Evolutionary conservation across 2,888 invertebrate genomes (phyloP), one percentile per base, ranked within the genome.

Genomic region (Hypselothyrea guttata): DNA sequence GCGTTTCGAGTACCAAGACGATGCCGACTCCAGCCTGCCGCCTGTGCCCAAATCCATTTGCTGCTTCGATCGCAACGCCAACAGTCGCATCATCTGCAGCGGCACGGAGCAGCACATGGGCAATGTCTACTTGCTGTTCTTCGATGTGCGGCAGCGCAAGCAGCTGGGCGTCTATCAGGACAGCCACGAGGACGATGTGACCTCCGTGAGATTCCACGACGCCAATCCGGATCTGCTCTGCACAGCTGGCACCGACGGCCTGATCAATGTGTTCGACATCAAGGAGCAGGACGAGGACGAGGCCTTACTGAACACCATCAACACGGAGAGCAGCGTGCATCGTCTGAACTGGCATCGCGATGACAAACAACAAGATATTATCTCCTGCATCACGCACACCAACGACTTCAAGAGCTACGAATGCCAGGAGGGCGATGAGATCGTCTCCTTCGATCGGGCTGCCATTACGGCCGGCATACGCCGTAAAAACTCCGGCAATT

Each of bases 251-350:
- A 92, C 93, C 0, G 97, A 98, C 89, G 97, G 97, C 0, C 91
- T 98, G 11, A 92, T 97, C 1, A 97, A 97, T 89, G 86, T 96
- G 1, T 98, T 94, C 89, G 94, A 97, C 88, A 91, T 97, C 15
- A 91, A 92, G 44, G 92, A 96, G 86, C 79, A 90, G 0, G 90
- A 89, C 0, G 97, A 97, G 90, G 96, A 96, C 55, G 95, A 96
- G 76, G 97, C 97, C 0, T 90, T 98, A 1, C 90, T 90, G 9
- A 93, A 93, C 75, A 94, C 95, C 0, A 91, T 96, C 22, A 97
- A 97, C 86, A 93, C 95, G 0, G 94, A 95, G 83, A 94, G 94
- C 59, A 94, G 95, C 9, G 93, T 97, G 48, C 94, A 93, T 66
- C 92, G 91, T 67, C 74, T 94, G 1, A 87, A 90, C 11, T 94